phyloP scores from a whole-genome alignment of 2,888 invertebrate genomes.

The Biston betularia region DNA sequence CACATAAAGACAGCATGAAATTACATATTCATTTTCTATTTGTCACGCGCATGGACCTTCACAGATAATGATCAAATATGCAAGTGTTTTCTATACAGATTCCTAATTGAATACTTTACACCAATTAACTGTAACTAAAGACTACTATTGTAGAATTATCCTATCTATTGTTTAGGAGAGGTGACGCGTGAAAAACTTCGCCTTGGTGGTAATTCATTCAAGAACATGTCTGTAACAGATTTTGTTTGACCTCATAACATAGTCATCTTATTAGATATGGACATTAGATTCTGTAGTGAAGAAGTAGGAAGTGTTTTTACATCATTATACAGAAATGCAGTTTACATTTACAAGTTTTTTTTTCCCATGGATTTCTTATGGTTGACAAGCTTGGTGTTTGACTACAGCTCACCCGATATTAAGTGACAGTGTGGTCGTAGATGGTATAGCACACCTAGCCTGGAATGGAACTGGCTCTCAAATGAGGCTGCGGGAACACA shows the following conservation, averaged over 20 bases:
- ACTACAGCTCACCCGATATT: too few species aligned
- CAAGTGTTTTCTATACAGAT: slow-evolving; percentile 7
- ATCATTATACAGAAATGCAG: neutral
- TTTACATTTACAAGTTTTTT: neutral
- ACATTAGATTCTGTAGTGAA: slow-evolving; percentile 7
- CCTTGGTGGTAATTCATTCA: slow-evolving; percentile 45
- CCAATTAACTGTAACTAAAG: slow-evolving; percentile 43
- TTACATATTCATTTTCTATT: neutral
- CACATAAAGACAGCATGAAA: neutral
- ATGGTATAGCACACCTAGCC: too few species aligned
- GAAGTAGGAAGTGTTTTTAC: slow-evolving; percentile 16
- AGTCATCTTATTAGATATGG: slow-evolving; percentile 15
- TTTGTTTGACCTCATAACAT: slow-evolving; percentile 38
- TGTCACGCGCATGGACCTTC: slow-evolving; percentile 14
- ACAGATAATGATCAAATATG: slow-evolving; percentile 17
- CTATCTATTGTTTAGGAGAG: slow-evolving; percentile 48
- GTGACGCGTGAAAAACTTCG: slow-evolving; percentile 43
- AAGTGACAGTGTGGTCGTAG: too few species aligned
- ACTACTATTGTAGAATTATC: slow-evolving; percentile 31
- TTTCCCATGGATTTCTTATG: neutral
- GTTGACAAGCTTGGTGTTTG: too few species aligned
- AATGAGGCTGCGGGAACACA: too few species aligned
- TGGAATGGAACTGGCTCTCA: too few species aligned
- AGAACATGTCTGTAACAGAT: slow-evolving; percentile 36
- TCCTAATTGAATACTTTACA: slow-evolving; percentile 30